Evolutionary conservation across 2,888 invertebrate genomes (phyloP).

Genomic region (Cancer borealis): DNA sequence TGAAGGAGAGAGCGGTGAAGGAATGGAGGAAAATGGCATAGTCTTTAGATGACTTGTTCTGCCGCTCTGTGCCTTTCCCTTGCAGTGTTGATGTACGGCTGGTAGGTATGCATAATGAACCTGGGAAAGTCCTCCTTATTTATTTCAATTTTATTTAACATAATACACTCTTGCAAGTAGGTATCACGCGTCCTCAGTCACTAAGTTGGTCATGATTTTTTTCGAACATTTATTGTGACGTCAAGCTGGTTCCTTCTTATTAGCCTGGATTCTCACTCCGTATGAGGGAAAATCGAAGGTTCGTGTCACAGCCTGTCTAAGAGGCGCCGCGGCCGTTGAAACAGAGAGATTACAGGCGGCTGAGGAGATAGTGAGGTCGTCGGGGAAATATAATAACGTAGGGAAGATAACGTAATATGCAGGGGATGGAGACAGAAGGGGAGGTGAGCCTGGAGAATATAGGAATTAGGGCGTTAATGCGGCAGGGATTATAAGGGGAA

Average conservation of each 20-base stretch:
- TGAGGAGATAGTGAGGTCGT: not conserved
- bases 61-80: not conserved
- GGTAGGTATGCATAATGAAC: not conserved
- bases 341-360: slow-evolving; percentile 13
- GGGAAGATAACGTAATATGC: slow-evolving; percentile 24
- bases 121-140: not conserved
- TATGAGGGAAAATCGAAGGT: not conserved
- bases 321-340: not conserved
- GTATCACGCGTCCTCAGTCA: not conserved
- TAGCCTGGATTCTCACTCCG: not conserved
- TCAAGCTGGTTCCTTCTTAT: not conserved
- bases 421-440: not conserved
- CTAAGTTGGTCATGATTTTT: not conserved
- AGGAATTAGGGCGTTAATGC: slow-evolving; percentile 24
- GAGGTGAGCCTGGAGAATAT: not conserved
- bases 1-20: not conserved
- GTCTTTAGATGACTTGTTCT: not conserved
- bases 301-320: not conserved
- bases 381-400: not conserved
- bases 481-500: not conserved
- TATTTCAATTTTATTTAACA: not conserved
- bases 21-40: not conserved
- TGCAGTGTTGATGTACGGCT: too few relatives aligned
- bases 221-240: not conserved
- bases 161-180: not conserved